Base-by-base conservation (phyloP, 2,888 invertebrate species). In the Hedya salicella region DNA sequence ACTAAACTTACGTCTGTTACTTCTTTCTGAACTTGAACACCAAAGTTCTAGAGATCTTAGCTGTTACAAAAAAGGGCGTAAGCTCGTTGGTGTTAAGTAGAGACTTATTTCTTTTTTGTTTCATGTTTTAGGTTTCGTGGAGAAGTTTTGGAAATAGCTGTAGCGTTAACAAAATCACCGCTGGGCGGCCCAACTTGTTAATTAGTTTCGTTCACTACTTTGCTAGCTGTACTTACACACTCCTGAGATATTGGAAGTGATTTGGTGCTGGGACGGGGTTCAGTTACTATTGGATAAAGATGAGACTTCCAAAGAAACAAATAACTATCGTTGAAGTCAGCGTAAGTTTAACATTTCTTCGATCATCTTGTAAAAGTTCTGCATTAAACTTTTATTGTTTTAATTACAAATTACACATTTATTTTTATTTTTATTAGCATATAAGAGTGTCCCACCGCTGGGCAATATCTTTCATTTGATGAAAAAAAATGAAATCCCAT, bases 191-290 rank as follows among this genome's bases (percentile, higher is more conserved):
- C 77, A 81, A 87, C 82, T 89, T 89, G 84, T 82, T 88, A 89
- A 89, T 89, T 89, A 89, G 88, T 89, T 90, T 86, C 78, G 75
- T 77, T 78, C 75, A 81, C 84, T 86, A 82, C 80, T 85, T 82
- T 78, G 19, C 78, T 76, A 78, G 65, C 30, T 66, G 81, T 78
- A 74, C 79, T 70, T 71, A 73, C 48, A 19, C 57, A 52, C 52
- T 42, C 32, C 61, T 54, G 64, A 60, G 42, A 52, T 66, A 60
- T 66, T 54, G 53, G 46, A 39, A 44, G 53, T 60, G 46, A 66
- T 60, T 36, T 60, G 17, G 39, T 25, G 19, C 13, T 48, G 19
- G 36, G n/a, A 14, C 17, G 19, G 6, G 30, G 13, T 46, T 59
- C 19, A 32, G 57, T 40, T 25, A 25, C 6, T 25, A 25, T 25